Base-by-base conservation (phyloP, 2,888 invertebrate genomes). In the Leptopilina drosophilae region DNA sequence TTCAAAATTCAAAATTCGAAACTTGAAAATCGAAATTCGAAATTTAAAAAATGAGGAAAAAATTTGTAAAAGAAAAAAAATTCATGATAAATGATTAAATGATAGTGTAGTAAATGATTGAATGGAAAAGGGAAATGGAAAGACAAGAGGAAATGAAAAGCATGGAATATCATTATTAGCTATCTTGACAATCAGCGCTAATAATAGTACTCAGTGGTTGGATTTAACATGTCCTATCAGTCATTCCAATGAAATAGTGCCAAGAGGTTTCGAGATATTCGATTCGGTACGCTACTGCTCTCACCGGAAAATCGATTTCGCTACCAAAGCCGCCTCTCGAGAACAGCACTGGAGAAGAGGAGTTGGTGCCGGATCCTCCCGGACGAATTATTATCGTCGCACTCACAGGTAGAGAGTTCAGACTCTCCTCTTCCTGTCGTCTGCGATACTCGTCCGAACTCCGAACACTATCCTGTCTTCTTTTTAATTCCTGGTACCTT, bases 361-460 rank as follows among this genome's bases (percentile, higher is more conserved):
- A 64, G 79, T 66, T 80, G 62, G 9, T 69, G 42, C 12, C 79
- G 69, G 66, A 76, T 26, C 77, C 75, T 77, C 69, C 65, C 65
- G 85, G 78, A 33, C 69, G 84, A 69, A 89, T 46, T 82, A 89
- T 84, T 86, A 90, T 89, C 78, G 83, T 87, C 26, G 90, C 90
- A 73, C 80, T 87, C 26, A 90, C 88, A 59, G 90, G 90, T 69
- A 89, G 80, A 20, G 87, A 79, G 78, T 86, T 85, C 67, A 89
- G 84, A 77, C 88, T 86, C 59, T 81, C 78, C 46, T 64, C 40
- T 78, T 77, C 77, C 49, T 81, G 77, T 53, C 75, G 77, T 59
- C 77, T 81, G 59, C 69, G 78, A 26, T 78, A 59, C 33, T 78
- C 78, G 49, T 56, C 65, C 53, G 67, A 12, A 26, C 77, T 77